phyloP scores from a whole-genome alignment of 2,888 invertebrate species.

The Drosophila borborema region DNA sequence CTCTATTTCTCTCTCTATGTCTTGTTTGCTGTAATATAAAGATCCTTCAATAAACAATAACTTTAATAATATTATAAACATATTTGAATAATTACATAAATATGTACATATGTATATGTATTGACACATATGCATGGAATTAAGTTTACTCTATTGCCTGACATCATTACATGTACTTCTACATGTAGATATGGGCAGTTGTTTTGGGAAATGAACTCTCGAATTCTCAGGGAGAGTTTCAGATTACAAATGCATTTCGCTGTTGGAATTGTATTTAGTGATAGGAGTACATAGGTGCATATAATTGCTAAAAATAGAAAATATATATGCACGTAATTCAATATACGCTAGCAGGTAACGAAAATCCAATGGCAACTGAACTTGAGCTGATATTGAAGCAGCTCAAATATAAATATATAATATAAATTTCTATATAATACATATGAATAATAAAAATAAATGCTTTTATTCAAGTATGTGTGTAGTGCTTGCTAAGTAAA shows the following conservation, averaged over 20 bases:
- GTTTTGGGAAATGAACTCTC: too few species aligned
- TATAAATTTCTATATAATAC: too few species aligned
- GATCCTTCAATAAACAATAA: too few species aligned
- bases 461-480: too few species aligned
- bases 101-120: background rate
- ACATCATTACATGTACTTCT: too few species aligned
- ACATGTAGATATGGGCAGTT: too few species aligned
- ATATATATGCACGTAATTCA: constrained; percentile 5
- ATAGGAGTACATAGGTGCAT: background rate
- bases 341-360: constrained; percentile 16
- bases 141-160: too few species aligned
- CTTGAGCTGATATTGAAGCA: constrained; percentile 43
- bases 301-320: constrained; percentile 5
- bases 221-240: too few species aligned
- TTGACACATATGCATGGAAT: background rate
- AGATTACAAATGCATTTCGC: background rate
- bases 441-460: too few species aligned
- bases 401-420: background rate
- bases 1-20: too few species aligned
- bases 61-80: background rate
- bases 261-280: background rate
- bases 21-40: too few species aligned
- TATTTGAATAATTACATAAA: background rate
- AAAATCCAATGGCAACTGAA: constrained; percentile 22
- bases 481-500: background rate